A percentile compares a stretch with the other conserved stretches of the same genome.
Conservation (phyloP, 2,113 vertebrate species). For the Pseudorasbora parva region DNA sequence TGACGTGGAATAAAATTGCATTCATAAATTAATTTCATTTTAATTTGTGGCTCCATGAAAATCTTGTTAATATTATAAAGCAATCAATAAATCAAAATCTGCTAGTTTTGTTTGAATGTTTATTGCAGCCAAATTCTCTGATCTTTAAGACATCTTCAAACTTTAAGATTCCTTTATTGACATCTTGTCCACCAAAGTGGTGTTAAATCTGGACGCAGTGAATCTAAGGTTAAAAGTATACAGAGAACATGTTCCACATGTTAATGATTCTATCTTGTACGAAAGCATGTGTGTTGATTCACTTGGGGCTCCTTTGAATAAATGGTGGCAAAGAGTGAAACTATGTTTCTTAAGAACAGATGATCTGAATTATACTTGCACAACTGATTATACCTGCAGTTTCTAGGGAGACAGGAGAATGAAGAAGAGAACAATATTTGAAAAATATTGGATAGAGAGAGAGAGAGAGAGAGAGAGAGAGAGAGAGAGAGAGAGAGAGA, state of each 20-base stretch:
- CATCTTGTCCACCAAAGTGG: neutral
- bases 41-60: neutral
- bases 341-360: constrained; percentile 61
- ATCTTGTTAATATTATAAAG: neutral
- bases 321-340: constrained; percentile 1
- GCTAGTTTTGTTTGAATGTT: neutral
- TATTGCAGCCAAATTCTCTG: neutral
- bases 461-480: neutral
- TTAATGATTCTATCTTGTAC: neutral
- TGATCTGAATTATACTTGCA: constrained; percentile 76
- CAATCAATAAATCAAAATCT: neutral
- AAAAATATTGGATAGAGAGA: constrained; percentile 71
- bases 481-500: neutral
- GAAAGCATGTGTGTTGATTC: neutral
- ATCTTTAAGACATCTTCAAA: neutral
- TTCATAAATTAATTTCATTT: neutral
- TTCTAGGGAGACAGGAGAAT: constrained; percentile 79
- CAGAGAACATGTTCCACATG: constrained; percentile 15
- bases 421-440: constrained; percentile 72
- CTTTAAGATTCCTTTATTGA: neutral
- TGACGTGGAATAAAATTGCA: too few relatives aligned
- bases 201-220: constrained; percentile 25
- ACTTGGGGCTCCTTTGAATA: constrained; percentile 9
- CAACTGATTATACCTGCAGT: constrained; percentile 78
- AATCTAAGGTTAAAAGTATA: constrained; percentile 1